Conservation (phyloP, 2,888 invertebrate genomes). For the Caenorhabditis sp. region DNA sequence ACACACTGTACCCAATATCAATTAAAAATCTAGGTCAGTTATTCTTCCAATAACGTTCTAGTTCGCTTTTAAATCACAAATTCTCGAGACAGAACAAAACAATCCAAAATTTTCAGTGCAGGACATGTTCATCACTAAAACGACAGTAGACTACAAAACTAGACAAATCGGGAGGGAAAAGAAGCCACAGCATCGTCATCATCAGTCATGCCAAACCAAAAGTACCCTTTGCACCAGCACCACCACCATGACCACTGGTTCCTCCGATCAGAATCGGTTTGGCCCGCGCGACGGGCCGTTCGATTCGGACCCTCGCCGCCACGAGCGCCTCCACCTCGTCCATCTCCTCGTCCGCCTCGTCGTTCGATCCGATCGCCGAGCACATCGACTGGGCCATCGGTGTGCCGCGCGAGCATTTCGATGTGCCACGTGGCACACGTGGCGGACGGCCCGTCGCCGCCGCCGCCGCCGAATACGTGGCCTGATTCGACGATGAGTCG, state of each 20-base stretch:
- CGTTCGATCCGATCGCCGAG: constrained; percentile 32
- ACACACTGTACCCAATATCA: too few relatives aligned
- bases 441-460: constrained; percentile 25
- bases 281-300: constrained; percentile 19
- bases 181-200: too few relatives aligned
- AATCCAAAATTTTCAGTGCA: too few relatives aligned
- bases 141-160: too few relatives aligned
- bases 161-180: too few relatives aligned
- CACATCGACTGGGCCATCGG: constrained; percentile 59
- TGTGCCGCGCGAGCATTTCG: constrained; percentile 19
- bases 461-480: constrained; percentile 34
- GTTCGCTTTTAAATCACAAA: too few relatives aligned
- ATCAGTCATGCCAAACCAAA: neutral
- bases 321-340: constrained; percentile 26
- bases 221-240: neutral
- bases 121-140: too few relatives aligned
- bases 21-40: too few relatives aligned
- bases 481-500: too few relatives aligned
- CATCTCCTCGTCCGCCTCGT: constrained; percentile 34
- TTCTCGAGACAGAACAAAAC: too few relatives aligned
- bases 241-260: neutral
- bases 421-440: constrained; percentile 20
- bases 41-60: too few relatives aligned
- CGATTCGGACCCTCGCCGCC: constrained; percentile 23
- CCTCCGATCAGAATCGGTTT: constrained; percentile 16